These are phyloP conservation scores for Argentina silus DNA, from an alignment of 2,797 vertebrate species.

Conservation along the genomic window DNA sequence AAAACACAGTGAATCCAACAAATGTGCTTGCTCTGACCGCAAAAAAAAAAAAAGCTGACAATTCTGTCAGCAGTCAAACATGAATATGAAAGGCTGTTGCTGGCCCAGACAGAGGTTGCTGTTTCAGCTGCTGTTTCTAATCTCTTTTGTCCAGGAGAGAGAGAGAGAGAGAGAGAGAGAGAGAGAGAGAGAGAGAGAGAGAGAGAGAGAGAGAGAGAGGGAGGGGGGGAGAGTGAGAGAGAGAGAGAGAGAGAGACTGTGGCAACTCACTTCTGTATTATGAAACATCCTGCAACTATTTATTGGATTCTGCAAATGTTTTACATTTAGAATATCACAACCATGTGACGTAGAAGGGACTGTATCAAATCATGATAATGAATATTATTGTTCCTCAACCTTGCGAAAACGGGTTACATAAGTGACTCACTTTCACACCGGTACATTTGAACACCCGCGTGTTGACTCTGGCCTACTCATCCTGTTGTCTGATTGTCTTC, in stretches of 20 bases:
- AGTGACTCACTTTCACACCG: not conserved
- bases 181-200: not conserved
- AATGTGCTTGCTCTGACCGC: not conserved
- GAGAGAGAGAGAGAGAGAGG: not conserved
- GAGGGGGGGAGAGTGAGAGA: not conserved
- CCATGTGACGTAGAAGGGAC: constrained; percentile 4
- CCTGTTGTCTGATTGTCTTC: not conserved
- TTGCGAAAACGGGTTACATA: not conserved
- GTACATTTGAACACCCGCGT: not conserved
- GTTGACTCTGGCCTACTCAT: not conserved
- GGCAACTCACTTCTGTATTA: constrained; percentile 1
- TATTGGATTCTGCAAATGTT: constrained; percentile 16
- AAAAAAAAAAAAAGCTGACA: not conserved
- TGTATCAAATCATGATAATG: not conserved
- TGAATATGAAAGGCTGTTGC: not conserved
- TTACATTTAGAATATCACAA: constrained; percentile 4
- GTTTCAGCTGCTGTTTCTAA: constrained; percentile 14
- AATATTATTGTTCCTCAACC: not conserved
- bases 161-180: not conserved
- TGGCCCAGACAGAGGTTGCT: not conserved
- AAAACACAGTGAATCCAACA: not conserved
- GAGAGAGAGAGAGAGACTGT: not conserved
- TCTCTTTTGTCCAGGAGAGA: not conserved
- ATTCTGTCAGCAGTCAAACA: not conserved
- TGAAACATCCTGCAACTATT: constrained; percentile 18